These are phyloP conservation scores for Clistopyga incitator DNA, from an alignment of 2,888 invertebrate species.

Conservation along the genomic window DNA sequence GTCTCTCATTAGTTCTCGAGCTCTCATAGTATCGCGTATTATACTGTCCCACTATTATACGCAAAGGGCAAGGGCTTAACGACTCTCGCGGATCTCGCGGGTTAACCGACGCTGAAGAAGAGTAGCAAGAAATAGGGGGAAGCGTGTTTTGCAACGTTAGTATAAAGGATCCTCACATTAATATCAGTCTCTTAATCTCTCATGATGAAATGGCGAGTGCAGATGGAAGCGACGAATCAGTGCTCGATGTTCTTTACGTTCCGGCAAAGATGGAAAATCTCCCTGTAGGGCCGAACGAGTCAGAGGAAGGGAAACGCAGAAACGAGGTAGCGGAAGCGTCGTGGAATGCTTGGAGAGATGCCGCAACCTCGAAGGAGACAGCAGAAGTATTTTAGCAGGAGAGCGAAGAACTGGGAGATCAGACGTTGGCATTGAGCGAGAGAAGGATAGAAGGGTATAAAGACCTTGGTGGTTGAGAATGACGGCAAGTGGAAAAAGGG, in stretches of 20 bases:
- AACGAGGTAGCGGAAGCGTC: slow-evolving; percentile 29
- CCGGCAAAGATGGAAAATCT: background rate
- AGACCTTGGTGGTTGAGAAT: slow-evolving; percentile 36
- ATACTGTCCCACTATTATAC: slow-evolving; percentile 32
- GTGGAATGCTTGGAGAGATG: slow-evolving; percentile 26
- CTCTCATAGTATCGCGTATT: background rate
- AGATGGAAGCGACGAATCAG: slow-evolving; percentile 33
- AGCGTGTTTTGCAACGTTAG: slow-evolving; percentile 48
- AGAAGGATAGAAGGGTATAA: slow-evolving; percentile 14
- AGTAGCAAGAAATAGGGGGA: slow-evolving; percentile 13
- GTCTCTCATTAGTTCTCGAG: slow-evolving; percentile 54
- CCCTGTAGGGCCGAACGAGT: background rate
- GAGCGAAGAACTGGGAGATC: slow-evolving; percentile 35
- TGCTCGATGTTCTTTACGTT: slow-evolving; percentile 8
- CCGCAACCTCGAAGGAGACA: slow-evolving; percentile 23
- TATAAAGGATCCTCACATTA: slow-evolving; percentile 62
- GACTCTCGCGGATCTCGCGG: slow-evolving; percentile 18
- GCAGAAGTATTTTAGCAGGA: slow-evolving; percentile 30
- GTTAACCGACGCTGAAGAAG: slow-evolving; percentile 14
- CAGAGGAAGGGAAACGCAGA: slow-evolving; percentile 24
- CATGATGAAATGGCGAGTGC: slow-evolving; percentile 37
- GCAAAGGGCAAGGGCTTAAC: slow-evolving; percentile 36
- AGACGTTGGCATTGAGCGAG: slow-evolving; percentile 22
- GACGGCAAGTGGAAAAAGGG: slow-evolving; percentile 46
- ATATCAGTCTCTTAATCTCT: slow-evolving; percentile 61